Evolutionary conservation across 2,888 invertebrate genomes (phyloP).

Genomic region (Metellina segmentata): DNA sequence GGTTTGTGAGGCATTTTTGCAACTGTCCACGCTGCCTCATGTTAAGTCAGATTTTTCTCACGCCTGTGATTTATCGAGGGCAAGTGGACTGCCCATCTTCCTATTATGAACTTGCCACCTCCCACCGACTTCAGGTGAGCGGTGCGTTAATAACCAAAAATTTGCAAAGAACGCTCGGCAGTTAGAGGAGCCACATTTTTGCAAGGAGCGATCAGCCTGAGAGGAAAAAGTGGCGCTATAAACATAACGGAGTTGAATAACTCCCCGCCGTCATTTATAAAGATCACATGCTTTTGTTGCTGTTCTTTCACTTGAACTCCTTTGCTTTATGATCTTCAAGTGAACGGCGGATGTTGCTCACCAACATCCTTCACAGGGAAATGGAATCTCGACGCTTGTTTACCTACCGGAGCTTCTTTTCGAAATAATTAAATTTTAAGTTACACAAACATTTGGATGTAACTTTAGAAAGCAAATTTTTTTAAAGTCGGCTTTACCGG

Average conservation of each 20-base stretch:
- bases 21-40: constrained; percentile 45
- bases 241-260: not conserved
- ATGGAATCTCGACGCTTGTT: too few relatives aligned
- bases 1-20: constrained; percentile 52
- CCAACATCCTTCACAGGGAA: not conserved
- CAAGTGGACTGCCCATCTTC: not conserved
- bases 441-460: not conserved
- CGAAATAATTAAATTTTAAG: not conserved
- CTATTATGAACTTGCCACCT: constrained; percentile 18
- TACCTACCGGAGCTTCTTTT: too few relatives aligned
- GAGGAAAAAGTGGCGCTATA: not conserved
- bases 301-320: not conserved
- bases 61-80: constrained; percentile 62
- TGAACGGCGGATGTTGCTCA: not conserved
- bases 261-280: not conserved
- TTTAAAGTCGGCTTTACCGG: too few relatives aligned
- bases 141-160: not conserved
- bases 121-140: not conserved
- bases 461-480: too few relatives aligned
- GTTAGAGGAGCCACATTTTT: constrained; percentile 24
- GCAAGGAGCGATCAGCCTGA: not conserved
- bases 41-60: constrained; percentile 67
- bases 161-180: not conserved
- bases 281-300: constrained; percentile 2
- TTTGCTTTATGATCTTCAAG: not conserved